Evolutionary conservation across 2,113 vertebrate species (phyloP), one percentile per base, ranked within the genome.

Genomic region (Corythornis cristatus): DNA sequence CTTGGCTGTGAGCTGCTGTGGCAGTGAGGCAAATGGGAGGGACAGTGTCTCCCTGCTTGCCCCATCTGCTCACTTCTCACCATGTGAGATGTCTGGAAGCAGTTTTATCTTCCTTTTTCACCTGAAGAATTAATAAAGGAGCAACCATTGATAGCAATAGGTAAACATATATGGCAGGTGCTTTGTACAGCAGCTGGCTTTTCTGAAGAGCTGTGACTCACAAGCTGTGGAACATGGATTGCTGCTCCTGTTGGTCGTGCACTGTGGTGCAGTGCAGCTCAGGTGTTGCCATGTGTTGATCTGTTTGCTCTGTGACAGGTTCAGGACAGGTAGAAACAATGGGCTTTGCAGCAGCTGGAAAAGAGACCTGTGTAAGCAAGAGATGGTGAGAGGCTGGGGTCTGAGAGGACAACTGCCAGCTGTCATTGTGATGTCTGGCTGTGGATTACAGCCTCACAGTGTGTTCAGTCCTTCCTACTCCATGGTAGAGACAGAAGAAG

Each of bases 351-450:
- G 50, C 18, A 51, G 8, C 19, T 23, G 50, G 17, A 51, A 57
- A 54, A 51, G 50, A 83, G 43, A 33, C 31, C 12, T 2, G 0
- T 37, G 37, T 57, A 65, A 67, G 25, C 43, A 50, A 25, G 73
- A 35, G 26, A 15, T 56, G 45, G 7, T 3, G 2, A 46, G 58
- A 64, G 57, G 6, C 8, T 78, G 20, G 12, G 15, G 15, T 50
- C 29, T 0, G 0, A 31, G 61, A 8, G 10, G 18, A 5, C 62
- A 7, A 6, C 26, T 61, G 42, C 29, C n/a, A 74, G 48, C 70
- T 31, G 6, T 28, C 22, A 3, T 6, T 56, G 67, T 0, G 4
- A 37, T 1, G 1, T 60, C 60, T 73, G 60, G 1, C 60, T 56
- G 10, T 37, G 72, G 73, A 9, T 67, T 67, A 29, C 8, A 31